These are phyloP conservation scores for Oreotrochilus melanogaster DNA, from an alignment of 2,113 vertebrate species.

Conservation along the genomic window DNA sequence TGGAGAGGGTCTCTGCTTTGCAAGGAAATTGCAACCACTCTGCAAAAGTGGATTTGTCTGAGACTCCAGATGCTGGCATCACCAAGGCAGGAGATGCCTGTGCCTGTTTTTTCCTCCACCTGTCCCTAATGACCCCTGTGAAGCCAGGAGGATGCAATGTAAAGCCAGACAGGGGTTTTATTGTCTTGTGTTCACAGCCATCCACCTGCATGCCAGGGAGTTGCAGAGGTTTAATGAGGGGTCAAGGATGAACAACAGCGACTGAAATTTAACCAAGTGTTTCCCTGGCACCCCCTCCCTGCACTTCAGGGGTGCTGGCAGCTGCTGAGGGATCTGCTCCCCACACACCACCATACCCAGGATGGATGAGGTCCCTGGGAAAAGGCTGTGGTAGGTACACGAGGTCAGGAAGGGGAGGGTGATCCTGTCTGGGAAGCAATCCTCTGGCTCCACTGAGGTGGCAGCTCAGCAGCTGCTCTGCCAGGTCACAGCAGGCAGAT, in stretches of 20 bases:
- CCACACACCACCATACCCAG: rapidly evolving
- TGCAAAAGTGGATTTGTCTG: not conserved
- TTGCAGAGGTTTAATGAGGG: not conserved
- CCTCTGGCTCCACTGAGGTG: rapidly evolving
- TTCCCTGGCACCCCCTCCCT: rapidly evolving
- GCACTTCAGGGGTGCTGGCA: rapidly evolving
- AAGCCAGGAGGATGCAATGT: not conserved
- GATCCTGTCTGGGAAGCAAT: not conserved
- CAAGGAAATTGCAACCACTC: rapidly evolving
- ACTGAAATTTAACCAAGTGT: not conserved
- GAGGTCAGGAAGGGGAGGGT: not conserved
- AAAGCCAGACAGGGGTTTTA: not conserved
- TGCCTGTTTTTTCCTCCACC: not conserved
- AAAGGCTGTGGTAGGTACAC: rapidly evolving
- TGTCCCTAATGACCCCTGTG: rapidly evolving
- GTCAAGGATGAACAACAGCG: not conserved
- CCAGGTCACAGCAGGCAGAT: rapidly evolving
- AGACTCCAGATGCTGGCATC: rapidly evolving
- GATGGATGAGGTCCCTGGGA: not conserved
- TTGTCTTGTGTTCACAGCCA: rapidly evolving
- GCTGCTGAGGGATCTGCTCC: rapidly evolving
- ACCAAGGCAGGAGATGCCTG: not conserved
- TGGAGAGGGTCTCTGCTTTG: not conserved
- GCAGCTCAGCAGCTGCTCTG: rapidly evolving
- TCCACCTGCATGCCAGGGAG: rapidly evolving